Evolutionary conservation across 2,797 vertebrate species (phyloP).

Genomic region (Caiman crocodilus): DNA sequence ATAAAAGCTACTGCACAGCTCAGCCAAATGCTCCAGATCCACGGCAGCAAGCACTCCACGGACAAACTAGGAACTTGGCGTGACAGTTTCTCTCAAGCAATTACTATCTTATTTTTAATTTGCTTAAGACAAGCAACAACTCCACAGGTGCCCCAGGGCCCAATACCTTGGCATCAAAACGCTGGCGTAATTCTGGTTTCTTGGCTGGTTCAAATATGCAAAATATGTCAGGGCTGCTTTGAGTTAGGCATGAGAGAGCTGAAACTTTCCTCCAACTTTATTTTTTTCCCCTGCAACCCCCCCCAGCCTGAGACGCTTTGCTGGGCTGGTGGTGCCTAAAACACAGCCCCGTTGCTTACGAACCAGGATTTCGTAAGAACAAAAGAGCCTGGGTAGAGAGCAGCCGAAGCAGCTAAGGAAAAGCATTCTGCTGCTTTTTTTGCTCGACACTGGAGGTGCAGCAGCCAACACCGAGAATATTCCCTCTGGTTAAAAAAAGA

Average conservation of each 20-base stretch:
- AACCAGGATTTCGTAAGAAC: conserved; percentile 18
- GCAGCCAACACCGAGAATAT: background rate
- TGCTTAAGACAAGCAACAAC: conserved; percentile 55
- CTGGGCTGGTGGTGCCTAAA: conserved; percentile 1
- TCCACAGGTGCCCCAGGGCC: conserved; percentile 68
- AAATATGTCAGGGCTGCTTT: conserved; percentile 68
- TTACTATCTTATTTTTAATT: background rate
- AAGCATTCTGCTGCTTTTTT: background rate
- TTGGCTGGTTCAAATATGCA: conserved; percentile 69
- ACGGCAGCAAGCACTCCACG: background rate
- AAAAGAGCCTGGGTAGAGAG: conserved; percentile 39
- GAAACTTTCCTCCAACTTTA: conserved; percentile 14
- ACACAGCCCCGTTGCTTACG: background rate
- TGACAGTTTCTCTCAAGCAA: background rate
- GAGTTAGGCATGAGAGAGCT: conserved; percentile 47
- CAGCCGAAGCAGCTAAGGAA: conserved; percentile 20
- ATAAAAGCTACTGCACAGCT: background rate
- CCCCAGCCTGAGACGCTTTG: conserved; percentile 53
- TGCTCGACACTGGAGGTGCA: background rate
- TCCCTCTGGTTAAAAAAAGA: background rate
- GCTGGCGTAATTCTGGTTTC: conserved; percentile 60
- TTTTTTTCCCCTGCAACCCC: background rate
- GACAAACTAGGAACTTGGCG: background rate
- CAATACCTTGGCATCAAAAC: conserved; percentile 60
- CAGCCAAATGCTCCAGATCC: background rate